Percentiles rank a stretch among this genome's conserved stretches.
Evolutionary conservation across 64 coral and sea anemone genomes (phyloP).

Genomic region (Exaiptasia diaphana): DNA sequence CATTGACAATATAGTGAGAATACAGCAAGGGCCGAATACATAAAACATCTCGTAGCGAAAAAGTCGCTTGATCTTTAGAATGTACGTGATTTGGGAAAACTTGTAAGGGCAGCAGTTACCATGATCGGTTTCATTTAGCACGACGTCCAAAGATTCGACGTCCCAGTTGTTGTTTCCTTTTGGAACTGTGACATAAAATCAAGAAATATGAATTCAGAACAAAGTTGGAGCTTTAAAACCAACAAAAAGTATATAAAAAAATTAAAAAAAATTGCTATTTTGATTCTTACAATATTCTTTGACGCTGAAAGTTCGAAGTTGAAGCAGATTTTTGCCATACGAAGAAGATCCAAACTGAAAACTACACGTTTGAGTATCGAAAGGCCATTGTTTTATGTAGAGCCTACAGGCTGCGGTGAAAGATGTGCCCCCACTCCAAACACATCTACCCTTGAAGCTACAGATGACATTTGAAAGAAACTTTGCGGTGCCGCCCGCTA

Average conservation of each 20-base stretch:
- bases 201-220: too few species aligned
- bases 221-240: too few species aligned
- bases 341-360: constrained; percentile 51
- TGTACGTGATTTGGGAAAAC: constrained; percentile 24
- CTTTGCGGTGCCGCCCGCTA: constrained; percentile 33
- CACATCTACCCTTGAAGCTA: not conserved
- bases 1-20: not conserved
- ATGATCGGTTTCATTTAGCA: constrained; percentile 1
- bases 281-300: too few species aligned
- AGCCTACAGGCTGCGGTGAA: constrained; percentile 41
- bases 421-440: constrained; percentile 48
- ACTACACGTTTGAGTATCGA: constrained; percentile 38
- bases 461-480: constrained; percentile 34
- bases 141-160: not conserved
- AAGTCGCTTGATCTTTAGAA: not conserved
- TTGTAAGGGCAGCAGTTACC: constrained; percentile 44
- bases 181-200: too few species aligned
- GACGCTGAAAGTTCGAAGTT: not conserved
- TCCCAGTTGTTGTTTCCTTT: constrained; percentile 20
- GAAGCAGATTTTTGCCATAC: not conserved
- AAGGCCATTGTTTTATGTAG: constrained; percentile 15
- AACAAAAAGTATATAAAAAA: too few species aligned
- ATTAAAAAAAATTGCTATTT: too few species aligned
- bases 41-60: constrained; percentile 33
- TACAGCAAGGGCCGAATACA: not conserved